Conservation (phyloP, 2,113 vertebrate species). For the Stigmatopora nigra region DNA sequence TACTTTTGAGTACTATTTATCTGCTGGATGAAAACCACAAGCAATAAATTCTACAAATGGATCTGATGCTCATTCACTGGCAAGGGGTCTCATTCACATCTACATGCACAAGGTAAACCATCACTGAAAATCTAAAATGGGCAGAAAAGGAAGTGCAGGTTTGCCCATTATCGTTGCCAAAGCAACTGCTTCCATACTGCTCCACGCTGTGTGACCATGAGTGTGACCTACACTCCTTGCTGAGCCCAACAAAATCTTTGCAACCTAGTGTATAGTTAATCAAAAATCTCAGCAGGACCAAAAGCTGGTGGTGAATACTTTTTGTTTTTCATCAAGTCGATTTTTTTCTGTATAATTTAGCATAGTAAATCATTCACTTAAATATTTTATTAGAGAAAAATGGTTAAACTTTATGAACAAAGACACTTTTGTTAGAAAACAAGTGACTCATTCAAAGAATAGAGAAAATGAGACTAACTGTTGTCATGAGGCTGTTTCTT, state of each 20-base stretch:
- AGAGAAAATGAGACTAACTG: background rate
- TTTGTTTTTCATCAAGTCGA: background rate
- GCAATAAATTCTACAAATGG: background rate
- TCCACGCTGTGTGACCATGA: conserved; percentile 42
- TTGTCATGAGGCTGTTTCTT: background rate
- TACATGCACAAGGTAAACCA: conserved; percentile 12
- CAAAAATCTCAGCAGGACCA: conserved; percentile 33
- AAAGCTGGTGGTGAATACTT: background rate
- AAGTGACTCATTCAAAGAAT: background rate
- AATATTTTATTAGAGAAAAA: background rate
- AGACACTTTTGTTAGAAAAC: background rate
- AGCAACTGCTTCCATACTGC: conserved; percentile 50
- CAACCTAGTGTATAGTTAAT: conserved; percentile 29
- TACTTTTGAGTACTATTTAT: background rate
- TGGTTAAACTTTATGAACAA: background rate
- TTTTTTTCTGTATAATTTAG: background rate
- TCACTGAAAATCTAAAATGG: conserved; percentile 35
- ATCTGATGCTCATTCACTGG: background rate
- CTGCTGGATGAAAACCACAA: background rate
- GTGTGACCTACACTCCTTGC: conserved; percentile 34
- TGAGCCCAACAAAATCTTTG: conserved; percentile 29
- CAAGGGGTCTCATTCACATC: background rate
- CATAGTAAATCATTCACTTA: background rate
- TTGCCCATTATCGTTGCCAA: conserved; percentile 45
- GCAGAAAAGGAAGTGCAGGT: conserved; percentile 15